Base-by-base conservation (phyloP, 2,113 vertebrate genomes). In the Xyrauchen texanus region DNA sequence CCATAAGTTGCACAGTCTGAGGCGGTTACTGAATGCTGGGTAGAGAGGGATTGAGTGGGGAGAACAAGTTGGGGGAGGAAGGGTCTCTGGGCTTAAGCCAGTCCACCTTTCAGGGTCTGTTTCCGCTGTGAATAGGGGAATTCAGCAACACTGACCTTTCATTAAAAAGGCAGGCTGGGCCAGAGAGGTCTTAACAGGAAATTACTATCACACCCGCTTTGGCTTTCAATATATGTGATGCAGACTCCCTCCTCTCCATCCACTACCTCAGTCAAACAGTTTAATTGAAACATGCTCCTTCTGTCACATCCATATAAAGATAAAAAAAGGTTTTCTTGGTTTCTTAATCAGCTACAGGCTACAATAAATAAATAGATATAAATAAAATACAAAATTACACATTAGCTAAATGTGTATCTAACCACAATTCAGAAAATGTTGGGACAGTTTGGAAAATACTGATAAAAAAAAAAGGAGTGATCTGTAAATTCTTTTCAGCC, bases 41-140 rank as follows among this genome's bases (percentile, higher is more conserved):
- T 34, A 34, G 21, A 34, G 21, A 34, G 21, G 21, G 1, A 34
- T 34, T 34, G 21, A 34, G 21, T 34, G 84, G 92, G 85, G 88
- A 88, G 87, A 91, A 89, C 89, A 88, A 88, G 93, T 45, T 57
- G 55, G 45, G 47, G 67, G 15, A 11, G 7, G 89, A 89, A 34
- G 21, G 21, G 21, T 34, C 21, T 91, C 93, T 88, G 88, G 87
- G 88, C 89, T 92, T 89, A 80, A 83, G 89, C 90, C 78, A 79
- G 88, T 92, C 94, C 93, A 95, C 94, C 94, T 95, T 92, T 95
- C 91, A 94, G 93, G 93, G 91, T 90, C 87, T 68, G 88, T 90
- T 94, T 97, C 95, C 92, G 93, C 92, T 92, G 90, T 87, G 88
- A 88, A 86, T 89, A 90, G 91, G 90, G 21, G 88, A 88, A 91